Percentiles rank a stretch among this genome's conserved stretches.
Conservation (phyloP, 1,140 invertebrate genomes). For the Scaptomyza hsui region DNA sequence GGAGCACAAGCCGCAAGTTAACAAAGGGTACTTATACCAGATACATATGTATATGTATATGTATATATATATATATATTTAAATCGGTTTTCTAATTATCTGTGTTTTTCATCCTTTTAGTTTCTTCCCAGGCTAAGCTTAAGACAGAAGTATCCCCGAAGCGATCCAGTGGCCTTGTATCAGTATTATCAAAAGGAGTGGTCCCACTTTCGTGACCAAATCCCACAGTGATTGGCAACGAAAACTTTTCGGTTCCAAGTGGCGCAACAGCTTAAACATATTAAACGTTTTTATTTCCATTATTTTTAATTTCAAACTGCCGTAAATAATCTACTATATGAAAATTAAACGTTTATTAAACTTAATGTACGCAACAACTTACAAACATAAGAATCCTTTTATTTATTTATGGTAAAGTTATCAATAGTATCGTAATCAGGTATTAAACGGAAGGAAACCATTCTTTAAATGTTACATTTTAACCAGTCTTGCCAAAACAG, state of each 20-base stretch:
- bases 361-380: too few species aligned
- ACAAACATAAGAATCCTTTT: too few species aligned
- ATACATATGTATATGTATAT: background rate
- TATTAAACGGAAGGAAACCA: too few species aligned
- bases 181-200: conserved; percentile 90
- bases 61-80: background rate
- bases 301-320: background rate
- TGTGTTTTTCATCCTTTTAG: conserved; percentile 14
- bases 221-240: conserved; percentile 88
- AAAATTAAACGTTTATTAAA: background rate
- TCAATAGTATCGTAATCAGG: too few species aligned
- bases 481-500: too few species aligned
- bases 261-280: background rate
- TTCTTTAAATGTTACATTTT: too few species aligned
- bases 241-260: conserved; percentile 84
- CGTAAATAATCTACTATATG: background rate
- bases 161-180: conserved; percentile 89
- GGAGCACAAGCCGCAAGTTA: conserved; percentile 24
- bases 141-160: conserved; percentile 23
- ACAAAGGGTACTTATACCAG: conserved; percentile 16
- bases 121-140: conserved; percentile 13
- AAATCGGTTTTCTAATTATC: too few species aligned
- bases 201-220: conserved; percentile 88
- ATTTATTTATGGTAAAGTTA: too few species aligned
- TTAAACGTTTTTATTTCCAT: background rate